Base-by-base conservation (phyloP, 2,113 vertebrate genomes). In the Pedetes capensis region DNA sequence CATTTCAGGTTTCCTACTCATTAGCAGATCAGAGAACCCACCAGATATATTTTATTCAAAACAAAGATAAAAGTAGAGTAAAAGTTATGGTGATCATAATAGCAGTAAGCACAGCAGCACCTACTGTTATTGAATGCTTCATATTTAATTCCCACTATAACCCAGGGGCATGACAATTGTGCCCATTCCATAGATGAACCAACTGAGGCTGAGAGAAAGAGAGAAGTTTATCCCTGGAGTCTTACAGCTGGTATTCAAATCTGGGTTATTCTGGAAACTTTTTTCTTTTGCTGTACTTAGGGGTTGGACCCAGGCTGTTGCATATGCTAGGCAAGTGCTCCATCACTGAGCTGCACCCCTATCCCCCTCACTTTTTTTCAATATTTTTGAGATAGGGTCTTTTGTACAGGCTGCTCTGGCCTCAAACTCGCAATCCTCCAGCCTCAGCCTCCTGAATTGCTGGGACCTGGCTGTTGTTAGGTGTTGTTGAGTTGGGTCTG, bases 161-260 rank as follows among this genome's bases (percentile, higher is more conserved):
- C n/a, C 44, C 5, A 68, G 47, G 12, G 16, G 47, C 47, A 39
- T 10, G 5, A 1, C 9, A 18, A 22, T 2, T 1, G 23, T 0
- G 32, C 20, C 79, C 64, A 34, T 61, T 79, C 69, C 34, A 25
- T 0, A 37, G 27, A n/a, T 7, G 8, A 27, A 29, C 37, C 18
- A 9, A 72, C 12, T 5, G 42, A 79, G 68, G 17, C 16, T 11
- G 55, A 1, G 51, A 32, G 55, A 51, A 51, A 27, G 12, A 27
- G 29, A 74, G 6, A 2, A 55, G 61, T 12, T 51, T 12, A 20
- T 17, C 23, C 5, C 1, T 25, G 49, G 63, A 47, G 20, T 16
- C 34, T 61, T 7, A 20, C 79, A 42, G 25, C n/a, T 75, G 51
- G 2, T 34, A 22, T 59, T 74, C 37, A 49, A 85, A 34, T 63